Base-by-base conservation (phyloP, 2,797 vertebrate species). In the Pseudomugil tenellus region DNA sequence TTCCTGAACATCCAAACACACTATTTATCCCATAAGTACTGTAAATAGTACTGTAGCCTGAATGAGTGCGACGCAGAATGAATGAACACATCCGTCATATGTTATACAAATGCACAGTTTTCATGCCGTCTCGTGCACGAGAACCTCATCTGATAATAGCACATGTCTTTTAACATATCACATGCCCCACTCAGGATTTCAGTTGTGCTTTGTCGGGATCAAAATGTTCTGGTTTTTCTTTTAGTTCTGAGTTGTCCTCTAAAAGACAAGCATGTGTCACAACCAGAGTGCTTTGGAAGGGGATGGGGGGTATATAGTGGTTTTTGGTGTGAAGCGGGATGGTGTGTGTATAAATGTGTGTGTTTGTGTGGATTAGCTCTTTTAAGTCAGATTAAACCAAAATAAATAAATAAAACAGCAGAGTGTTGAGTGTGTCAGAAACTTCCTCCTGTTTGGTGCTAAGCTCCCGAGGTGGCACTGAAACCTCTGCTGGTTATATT, bases 111-210 rank as follows among this genome's bases (percentile, higher is more conserved):
- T 75, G 78, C 76, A 78, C 80, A 25, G 71, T 80, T 73, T 54
- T 76, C 84, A 75, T 52, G 59, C 64, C 70, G 79, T 49, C 77
- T 65, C 34, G 62, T 79, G 79, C 82, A 86, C 70, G 56, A 84
- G 70, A 82, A 63, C 58, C 68, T 86, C 81, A 76, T 86, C 73
- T 43, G 56, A 84, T 82, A 84, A 85, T 52, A 77, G 76, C 84
- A 90, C 86, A 81, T 48, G 55, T 87, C 78, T 84, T 79, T 68
- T 77, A 70, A 84, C 76, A 87, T 86, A 85, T 85, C 77, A 85
- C 84, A 67, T 88, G 83, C 87, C 90, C 82, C 90, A 90, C 93
- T 94, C 92, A 94, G 93, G 93, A 92, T 93, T 93, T 88, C 74
- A 81, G 83, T 91, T 91, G 76, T 86, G 87, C 85, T 85, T 52